Base-by-base conservation (phyloP, 2,888 invertebrate genomes). In the Habroteleia sp. region DNA sequence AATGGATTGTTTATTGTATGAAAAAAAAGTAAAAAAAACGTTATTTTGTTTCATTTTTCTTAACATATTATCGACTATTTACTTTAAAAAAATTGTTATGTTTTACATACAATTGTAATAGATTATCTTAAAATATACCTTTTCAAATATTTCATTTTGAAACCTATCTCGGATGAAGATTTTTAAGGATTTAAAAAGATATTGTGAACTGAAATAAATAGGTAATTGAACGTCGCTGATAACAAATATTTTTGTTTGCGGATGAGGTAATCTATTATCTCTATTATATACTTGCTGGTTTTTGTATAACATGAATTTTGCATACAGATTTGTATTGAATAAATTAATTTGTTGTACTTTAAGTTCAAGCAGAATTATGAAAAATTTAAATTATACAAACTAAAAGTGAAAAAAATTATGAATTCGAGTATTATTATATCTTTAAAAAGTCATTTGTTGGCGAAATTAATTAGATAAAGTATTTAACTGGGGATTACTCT, bases 61-160 rank as follows among this genome's bases (percentile, higher is more conserved):
- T 23, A 4, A 20, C 20, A 4, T 20, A 20, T 20, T 20, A 20
- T 2, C 20, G 20, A 33, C 11, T 39, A n/a, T 39, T 39, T 39
- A 1, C 5, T 33, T 11, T 20, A 29, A 8, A 29, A 27, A n/a
- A n/a, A n/a, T n/a, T n/a, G n/a, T n/a, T n/a, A n/a, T n/a, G n/a
- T n/a, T n/a, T n/a, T n/a, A n/a, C n/a, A n/a, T n/a, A n/a, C n/a
- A n/a, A n/a, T n/a, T n/a, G n/a, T n/a, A n/a, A n/a, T n/a, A n/a
- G n/a, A n/a, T n/a, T n/a, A n/a, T n/a, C n/a, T n/a, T n/a, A n/a
- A n/a, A n/a, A n/a, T n/a, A n/a, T n/a, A n/a, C n/a, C n/a, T n/a
- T n/a, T n/a, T n/a, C n/a, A n/a, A n/a, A n/a, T n/a, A n/a, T 35
- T 27, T 52, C 35, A 17, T 52, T 52, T 37, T 37, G 14, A 52